Percentiles rank a stretch among this genome's conserved stretches.
Evolutionary conservation across 2,797 vertebrate genomes (phyloP).

Genomic region (Myripristis murdjan): DNA sequence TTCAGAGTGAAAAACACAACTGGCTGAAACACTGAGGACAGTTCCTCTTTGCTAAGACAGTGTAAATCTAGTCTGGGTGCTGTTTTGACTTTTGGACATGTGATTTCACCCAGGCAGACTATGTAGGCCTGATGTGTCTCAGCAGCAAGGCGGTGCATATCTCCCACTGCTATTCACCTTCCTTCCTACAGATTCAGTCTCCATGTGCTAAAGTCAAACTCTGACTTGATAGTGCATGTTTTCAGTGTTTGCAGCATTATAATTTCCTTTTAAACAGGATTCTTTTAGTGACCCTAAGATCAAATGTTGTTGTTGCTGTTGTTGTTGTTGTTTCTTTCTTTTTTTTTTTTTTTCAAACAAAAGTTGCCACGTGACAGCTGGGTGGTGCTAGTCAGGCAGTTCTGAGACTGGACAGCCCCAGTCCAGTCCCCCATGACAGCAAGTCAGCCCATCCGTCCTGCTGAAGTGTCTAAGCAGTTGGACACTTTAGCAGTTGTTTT

Average conservation of each 20-base stretch:
- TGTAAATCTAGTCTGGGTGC: conserved; percentile 21
- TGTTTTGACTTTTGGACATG: conserved; percentile 5
- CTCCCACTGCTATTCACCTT: conserved; percentile 5
- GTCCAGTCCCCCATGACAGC: neutral
- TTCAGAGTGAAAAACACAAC: neutral
- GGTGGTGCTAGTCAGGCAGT: neutral
- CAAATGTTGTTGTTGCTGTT: neutral
- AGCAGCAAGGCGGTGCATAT: conserved; percentile 27
- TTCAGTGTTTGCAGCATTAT: too few relatives aligned
- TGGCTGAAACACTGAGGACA: conserved; percentile 14
- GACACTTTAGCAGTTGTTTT: too few relatives aligned
- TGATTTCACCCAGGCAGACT: conserved; percentile 49
- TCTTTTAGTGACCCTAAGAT: neutral
- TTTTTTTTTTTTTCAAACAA: neutral
- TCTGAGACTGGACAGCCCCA: neutral
- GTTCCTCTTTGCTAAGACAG: conserved; percentile 23
- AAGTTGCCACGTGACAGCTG: too few relatives aligned
- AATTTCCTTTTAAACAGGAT: neutral
- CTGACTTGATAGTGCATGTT: too few relatives aligned
- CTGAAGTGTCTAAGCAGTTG: too few relatives aligned
- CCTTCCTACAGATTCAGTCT: neutral
- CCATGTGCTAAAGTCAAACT: too few relatives aligned
- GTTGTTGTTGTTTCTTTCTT: too few relatives aligned
- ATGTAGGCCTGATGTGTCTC: conserved; percentile 9
- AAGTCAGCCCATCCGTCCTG: neutral